Conservation (phyloP, 1,140 invertebrate species). For the Calephelis virginiensis region DNA sequence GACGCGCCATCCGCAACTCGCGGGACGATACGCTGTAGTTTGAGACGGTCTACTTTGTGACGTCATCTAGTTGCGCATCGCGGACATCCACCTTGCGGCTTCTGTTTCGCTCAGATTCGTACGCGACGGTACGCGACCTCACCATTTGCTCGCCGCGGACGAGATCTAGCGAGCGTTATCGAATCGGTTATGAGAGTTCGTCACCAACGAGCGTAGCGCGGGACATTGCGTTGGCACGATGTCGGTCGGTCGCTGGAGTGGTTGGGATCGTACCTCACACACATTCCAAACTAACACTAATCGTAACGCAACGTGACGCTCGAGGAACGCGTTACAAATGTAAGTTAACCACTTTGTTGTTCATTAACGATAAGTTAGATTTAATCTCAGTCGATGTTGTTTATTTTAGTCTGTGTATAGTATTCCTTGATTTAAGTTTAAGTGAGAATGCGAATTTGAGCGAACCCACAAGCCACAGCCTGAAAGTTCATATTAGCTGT, state of each 20-base stretch:
- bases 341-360: constrained; percentile 78
- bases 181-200: constrained; percentile 16
- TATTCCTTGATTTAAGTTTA: constrained; percentile 71
- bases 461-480: constrained; percentile 63
- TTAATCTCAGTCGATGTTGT: constrained; percentile 76
- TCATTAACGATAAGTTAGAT: constrained; percentile 76
- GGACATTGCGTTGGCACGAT: constrained; percentile 16
- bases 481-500: constrained; percentile 65
- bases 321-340: constrained; percentile 59
- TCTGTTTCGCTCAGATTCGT: constrained; percentile 63
- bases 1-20: not conserved
- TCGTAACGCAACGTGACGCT: constrained; percentile 57
- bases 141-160: constrained; percentile 5
- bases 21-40: not conserved
- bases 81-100: constrained; percentile 27
- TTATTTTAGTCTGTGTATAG: constrained; percentile 76
- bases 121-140: constrained; percentile 34
- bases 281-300: constrained; percentile 73
- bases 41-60: constrained; percentile 13
- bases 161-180: not conserved
- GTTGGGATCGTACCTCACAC: constrained; percentile 53
- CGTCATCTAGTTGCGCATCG: not conserved
- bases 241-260: constrained; percentile 28
- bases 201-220: constrained; percentile 5
- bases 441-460: constrained; percentile 70